Evolutionary conservation across 2,888 invertebrate genomes (phyloP), one percentile per base, ranked within the genome.

Genomic region (Laothoe populi): DNA sequence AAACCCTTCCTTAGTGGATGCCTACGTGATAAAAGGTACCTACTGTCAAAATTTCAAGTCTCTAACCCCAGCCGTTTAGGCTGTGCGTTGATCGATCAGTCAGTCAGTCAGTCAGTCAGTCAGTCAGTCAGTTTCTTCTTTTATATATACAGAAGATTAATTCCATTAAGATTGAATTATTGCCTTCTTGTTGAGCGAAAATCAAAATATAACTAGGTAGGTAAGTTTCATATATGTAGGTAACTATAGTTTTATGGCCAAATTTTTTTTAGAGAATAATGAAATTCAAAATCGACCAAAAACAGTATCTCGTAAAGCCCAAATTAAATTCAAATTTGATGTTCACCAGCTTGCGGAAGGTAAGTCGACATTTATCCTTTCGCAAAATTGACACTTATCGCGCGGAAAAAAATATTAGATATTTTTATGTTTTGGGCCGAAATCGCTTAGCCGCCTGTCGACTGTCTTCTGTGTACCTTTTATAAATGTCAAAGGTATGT

Each of bases 401-500:
- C 10, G 16, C 19, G 53, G 4, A 13, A 48, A 53, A 53, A 53
- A 53, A 31, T 53, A 53, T 53, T 35, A 53, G 31, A 35, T 16
- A 35, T 53, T 53, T 35, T 53, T 35, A 53, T 53, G 53, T 53
- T 53, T 53, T 11, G 35, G 35, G 53, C 11, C 19, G 31, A 53
- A 19, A 19, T 19, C 53, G 19, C 53, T 53, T 35, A 53, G 53
- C 49, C 16, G 8, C 31, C 31, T 10, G 10, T 31, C 31, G 53
- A 19, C 53, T 53, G 53, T 35, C 53, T 16, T 53, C 53, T 19
- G 19, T 24, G 19, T 46, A 1, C 23, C 46, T 46, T 48, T 53
- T 53, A 35, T 53, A 53, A 53, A 53, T 53, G 53, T 35, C 53
- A 19, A 53, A 53, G 35, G 53, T 19, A 35, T 26, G 31, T 53